Conservation (phyloP, 2,888 invertebrate species). For the Tachina fera region DNA sequence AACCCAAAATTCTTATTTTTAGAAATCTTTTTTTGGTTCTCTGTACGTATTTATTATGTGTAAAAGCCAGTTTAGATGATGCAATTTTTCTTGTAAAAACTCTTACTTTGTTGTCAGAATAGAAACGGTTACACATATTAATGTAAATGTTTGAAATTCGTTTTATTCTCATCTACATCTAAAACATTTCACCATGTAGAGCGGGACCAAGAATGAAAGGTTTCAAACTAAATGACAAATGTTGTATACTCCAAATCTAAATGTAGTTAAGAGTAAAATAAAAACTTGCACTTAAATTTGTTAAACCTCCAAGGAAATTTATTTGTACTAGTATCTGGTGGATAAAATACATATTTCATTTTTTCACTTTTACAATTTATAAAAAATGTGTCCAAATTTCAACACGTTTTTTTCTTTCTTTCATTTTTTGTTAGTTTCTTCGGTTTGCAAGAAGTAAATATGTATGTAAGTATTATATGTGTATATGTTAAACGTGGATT, state of each 20-base stretch:
- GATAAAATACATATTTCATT: constrained; percentile 68
- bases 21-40: too few relatives aligned
- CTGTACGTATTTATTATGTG: too few relatives aligned
- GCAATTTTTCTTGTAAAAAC: too few relatives aligned
- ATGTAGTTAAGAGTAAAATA: constrained; percentile 25
- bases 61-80: too few relatives aligned
- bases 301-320: constrained; percentile 73
- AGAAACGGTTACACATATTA: too few relatives aligned
- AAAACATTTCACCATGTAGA: too few relatives aligned
- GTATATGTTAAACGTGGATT: neutral
- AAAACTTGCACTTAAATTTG: constrained; percentile 62
- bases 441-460: constrained; percentile 15
- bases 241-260: neutral
- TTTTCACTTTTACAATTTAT: constrained; percentile 71
- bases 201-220: neutral
- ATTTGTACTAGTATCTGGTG: constrained; percentile 67
- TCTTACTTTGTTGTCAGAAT: too few relatives aligned
- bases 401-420: constrained; percentile 67
- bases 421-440: constrained; percentile 12
- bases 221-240: constrained; percentile 1
- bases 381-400: constrained; percentile 72
- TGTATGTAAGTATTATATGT: neutral
- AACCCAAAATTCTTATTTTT: too few relatives aligned
- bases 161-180: too few relatives aligned
- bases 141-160: too few relatives aligned